phyloP scores from a whole-genome alignment of 1,140 invertebrate genomes.

The Drosophila hydei region DNA sequence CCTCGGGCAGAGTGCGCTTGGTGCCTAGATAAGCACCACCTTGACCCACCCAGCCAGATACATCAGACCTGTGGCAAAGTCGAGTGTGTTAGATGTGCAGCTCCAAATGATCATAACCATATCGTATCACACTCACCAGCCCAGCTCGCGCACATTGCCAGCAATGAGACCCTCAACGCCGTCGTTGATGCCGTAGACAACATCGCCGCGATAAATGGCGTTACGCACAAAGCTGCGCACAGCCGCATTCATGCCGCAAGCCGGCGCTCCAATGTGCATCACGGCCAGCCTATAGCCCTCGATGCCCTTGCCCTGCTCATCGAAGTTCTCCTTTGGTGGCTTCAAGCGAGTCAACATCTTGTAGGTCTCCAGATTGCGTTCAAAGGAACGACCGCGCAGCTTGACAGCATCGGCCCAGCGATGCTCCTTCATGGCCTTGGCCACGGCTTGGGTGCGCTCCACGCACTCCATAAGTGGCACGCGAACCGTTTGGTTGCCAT shows the following conservation, averaged over 20 bases:
- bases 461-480: conserved; percentile 99
- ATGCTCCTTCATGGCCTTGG: conserved; percentile 94
- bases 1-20: conserved; percentile 93
- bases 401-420: conserved; percentile 97
- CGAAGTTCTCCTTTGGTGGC: conserved; percentile 89
- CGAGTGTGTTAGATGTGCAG: not conserved
- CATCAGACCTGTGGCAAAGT: conserved; percentile 89
- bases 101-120: not conserved
- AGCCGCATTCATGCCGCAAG: conserved; percentile 99
- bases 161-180: conserved; percentile 96
- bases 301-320: conserved; percentile 86
- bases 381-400: conserved; percentile 96
- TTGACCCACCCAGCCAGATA: conserved; percentile 98
- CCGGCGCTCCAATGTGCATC: conserved; percentile 99
- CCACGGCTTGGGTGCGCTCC: conserved; percentile 96
- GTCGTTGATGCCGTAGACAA: conserved; percentile 97
- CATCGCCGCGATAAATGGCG: conserved; percentile 95
- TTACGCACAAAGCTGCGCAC: conserved; percentile 98
- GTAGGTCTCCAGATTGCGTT: conserved; percentile 97
- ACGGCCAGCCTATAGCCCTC: conserved; percentile 95
- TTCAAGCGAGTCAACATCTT: conserved; percentile 97
- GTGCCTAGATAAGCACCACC: conserved; percentile 98
- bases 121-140: conserved; percentile 86
- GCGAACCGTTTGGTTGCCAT: conserved; percentile 98
- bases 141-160: conserved; percentile 93